Evolutionary conservation across 2,888 invertebrate genomes (phyloP).

Genomic region (Leucoptera coffeella): DNA sequence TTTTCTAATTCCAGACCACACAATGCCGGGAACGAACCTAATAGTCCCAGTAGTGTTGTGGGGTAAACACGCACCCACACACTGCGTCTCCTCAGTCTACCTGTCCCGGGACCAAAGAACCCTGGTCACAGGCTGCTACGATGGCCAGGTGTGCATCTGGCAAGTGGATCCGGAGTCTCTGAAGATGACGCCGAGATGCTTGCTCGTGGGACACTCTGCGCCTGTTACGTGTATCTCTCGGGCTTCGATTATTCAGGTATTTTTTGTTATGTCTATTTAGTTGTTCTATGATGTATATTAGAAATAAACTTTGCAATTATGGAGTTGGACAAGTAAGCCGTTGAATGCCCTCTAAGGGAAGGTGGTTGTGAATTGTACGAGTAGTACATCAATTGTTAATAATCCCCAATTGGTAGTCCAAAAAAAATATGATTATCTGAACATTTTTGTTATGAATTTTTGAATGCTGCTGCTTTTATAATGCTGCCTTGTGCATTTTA

Average conservation of each 20-base stretch:
- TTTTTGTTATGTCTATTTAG: too few relatives aligned
- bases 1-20: slow-evolving; percentile 5
- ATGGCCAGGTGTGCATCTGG: slow-evolving; percentile 98
- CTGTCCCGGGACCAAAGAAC: slow-evolving; percentile 88
- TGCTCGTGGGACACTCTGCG: slow-evolving; percentile 92
- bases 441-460: too few relatives aligned
- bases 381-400: too few relatives aligned
- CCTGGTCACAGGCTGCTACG: slow-evolving; percentile 93
- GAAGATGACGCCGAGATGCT: slow-evolving; percentile 87
- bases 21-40: slow-evolving; percentile 78
- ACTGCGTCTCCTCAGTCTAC: slow-evolving; percentile 91
- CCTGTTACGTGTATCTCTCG: slow-evolving; percentile 85
- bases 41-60: slow-evolving; percentile 96
- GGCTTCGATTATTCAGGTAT: slow-evolving; percentile 62
- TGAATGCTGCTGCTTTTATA: too few relatives aligned
- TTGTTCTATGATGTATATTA: too few relatives aligned
- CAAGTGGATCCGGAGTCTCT: slow-evolving; percentile 67
- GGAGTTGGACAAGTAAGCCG: too few relatives aligned
- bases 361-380: too few relatives aligned
- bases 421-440: too few relatives aligned
- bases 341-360: too few relatives aligned
- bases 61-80: slow-evolving; percentile 94
- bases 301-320: too few relatives aligned
- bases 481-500: too few relatives aligned
- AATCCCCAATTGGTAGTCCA: too few relatives aligned